phyloP scores from a whole-genome alignment of 2,113 vertebrate genomes.

The Hyla sarda region DNA sequence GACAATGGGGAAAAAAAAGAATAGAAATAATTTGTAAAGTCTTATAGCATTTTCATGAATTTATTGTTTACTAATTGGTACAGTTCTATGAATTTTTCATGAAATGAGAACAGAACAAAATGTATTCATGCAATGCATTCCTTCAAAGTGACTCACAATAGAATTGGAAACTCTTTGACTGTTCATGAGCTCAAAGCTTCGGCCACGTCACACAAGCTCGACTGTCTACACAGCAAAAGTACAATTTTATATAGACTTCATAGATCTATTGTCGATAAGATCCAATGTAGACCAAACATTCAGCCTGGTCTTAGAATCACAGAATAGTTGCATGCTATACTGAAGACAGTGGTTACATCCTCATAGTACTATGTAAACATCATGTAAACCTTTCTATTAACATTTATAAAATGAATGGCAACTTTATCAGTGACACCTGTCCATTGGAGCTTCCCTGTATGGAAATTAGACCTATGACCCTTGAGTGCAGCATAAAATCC shows the following conservation, averaged over 20 bases:
- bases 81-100: background rate
- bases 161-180: background rate
- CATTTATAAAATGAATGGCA: too few species aligned
- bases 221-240: background rate
- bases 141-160: conserved; percentile 6
- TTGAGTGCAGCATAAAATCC: too few species aligned
- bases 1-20: background rate
- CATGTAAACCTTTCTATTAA: too few species aligned
- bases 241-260: background rate
- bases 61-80: background rate
- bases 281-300: background rate
- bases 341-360: too few species aligned
- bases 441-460: too few species aligned
- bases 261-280: background rate
- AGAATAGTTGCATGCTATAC: background rate
- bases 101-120: background rate
- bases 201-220: background rate
- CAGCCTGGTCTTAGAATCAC: background rate
- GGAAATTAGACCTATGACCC: too few species aligned
- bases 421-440: too few species aligned
- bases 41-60: background rate
- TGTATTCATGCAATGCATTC: background rate
- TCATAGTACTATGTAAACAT: too few species aligned
- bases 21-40: background rate
- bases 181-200: background rate